These are phyloP conservation scores for Dicerorhinus sumatrensis DNA, from an alignment of 2,113 vertebrate genomes.

Conservation along the genomic window DNA sequence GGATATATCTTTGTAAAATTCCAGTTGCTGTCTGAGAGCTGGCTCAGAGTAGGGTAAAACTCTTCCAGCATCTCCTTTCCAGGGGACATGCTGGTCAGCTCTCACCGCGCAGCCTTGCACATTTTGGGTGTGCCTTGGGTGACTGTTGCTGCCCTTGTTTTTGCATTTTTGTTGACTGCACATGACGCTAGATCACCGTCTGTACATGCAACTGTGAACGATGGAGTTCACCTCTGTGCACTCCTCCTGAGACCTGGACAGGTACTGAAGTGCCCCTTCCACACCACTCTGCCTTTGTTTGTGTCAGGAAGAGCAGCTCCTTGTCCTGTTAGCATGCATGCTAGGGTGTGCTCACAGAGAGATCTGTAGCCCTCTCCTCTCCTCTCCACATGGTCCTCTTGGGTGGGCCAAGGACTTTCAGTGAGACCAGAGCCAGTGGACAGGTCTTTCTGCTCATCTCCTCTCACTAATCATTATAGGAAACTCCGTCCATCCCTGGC, in stretches of 20 bases:
- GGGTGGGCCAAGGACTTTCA: accelerated
- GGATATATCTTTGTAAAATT: too few relatives aligned
- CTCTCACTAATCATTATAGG: neutral
- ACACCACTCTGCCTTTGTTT: accelerated
- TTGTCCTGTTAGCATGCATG: accelerated
- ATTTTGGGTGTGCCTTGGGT: accelerated
- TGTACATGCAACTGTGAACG: accelerated
- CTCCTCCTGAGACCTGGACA: neutral
- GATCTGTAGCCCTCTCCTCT: accelerated
- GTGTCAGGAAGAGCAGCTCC: neutral
- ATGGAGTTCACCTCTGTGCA: accelerated
- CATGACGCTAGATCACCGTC: accelerated
- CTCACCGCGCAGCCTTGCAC: accelerated
- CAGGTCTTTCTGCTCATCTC: accelerated
- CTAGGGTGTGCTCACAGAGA: accelerated
- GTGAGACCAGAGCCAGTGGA: accelerated
- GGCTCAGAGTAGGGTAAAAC: accelerated
- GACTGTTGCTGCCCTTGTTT: accelerated
- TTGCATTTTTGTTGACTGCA: accelerated
- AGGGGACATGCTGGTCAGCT: accelerated
- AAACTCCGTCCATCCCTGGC: accelerated
- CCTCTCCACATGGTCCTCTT: accelerated
- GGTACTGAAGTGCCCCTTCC: neutral
- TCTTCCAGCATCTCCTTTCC: too few relatives aligned
- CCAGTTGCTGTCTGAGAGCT: accelerated